phyloP scores from a whole-genome alignment of 2,888 invertebrate species.

The Hemicrepidius hirtus region DNA sequence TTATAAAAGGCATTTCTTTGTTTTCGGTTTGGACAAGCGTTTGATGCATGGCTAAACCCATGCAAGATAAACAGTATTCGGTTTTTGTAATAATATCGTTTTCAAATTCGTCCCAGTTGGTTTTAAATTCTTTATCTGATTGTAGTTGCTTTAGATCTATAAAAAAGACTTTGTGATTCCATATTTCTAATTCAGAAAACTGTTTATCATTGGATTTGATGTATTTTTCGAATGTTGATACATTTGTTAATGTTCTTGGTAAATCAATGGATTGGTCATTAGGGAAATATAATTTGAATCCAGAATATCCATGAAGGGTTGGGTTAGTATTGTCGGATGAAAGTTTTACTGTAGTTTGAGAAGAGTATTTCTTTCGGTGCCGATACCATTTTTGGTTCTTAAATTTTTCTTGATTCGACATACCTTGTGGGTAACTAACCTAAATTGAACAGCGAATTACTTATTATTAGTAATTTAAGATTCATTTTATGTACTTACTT shows the following conservation, averaged over 20 bases:
- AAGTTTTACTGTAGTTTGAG: neutral
- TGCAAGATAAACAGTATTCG: slow-evolving; percentile 79
- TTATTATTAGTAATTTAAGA: too few relatives aligned
- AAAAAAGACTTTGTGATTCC: slow-evolving; percentile 75
- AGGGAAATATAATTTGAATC: slow-evolving; percentile 88
- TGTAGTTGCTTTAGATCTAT: slow-evolving; percentile 76
- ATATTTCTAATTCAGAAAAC: slow-evolving; percentile 76
- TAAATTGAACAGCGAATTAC: too few relatives aligned
- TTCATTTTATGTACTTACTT: too few relatives aligned
- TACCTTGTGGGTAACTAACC: too few relatives aligned
- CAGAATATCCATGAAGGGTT: slow-evolving; percentile 72
- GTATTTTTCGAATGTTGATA: slow-evolving; percentile 75
- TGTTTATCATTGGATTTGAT: slow-evolving; percentile 71
- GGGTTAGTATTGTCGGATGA: neutral
- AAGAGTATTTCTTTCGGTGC: neutral
- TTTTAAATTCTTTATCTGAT: slow-evolving; percentile 75
- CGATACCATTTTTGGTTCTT: neutral
- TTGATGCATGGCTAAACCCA: slow-evolving; percentile 89
- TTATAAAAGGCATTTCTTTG: slow-evolving; percentile 73
- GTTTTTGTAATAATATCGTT: slow-evolving; percentile 82
- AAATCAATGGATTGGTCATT: slow-evolving; percentile 71
- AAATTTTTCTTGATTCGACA: neutral
- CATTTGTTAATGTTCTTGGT: slow-evolving; percentile 72
- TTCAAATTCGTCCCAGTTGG: slow-evolving; percentile 74
- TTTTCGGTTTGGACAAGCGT: slow-evolving; percentile 71